Percentiles rank a stretch among this genome's conserved stretches.
These are phyloP conservation scores for Chanos chanos DNA, from an alignment of 2,797 vertebrate genomes.

Conservation along the genomic window DNA sequence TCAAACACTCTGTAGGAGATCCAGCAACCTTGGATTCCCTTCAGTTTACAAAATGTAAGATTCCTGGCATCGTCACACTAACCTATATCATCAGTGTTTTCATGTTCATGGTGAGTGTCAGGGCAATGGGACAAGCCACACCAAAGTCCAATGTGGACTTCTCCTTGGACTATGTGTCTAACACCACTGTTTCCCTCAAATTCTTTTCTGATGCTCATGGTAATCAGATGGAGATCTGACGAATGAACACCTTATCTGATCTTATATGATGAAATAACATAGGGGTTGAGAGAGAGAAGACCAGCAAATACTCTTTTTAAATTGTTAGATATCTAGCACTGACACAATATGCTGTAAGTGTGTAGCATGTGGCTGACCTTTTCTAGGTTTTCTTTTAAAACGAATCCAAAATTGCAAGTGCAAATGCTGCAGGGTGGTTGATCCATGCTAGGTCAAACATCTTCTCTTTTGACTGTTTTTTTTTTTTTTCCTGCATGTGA, in stretches of 20 bases:
- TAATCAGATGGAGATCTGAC: no score
- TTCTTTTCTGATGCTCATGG: neutral
- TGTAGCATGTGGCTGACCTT: neutral
- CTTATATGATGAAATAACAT: no score
- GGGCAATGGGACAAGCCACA: no score
- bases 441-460: neutral
- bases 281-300: no score
- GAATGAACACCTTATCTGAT: no score
- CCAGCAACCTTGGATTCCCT: neutral
- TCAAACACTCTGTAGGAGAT: neutral
- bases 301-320: neutral
- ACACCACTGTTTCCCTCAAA: neutral
- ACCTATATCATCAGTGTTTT: neutral
- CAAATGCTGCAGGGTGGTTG: neutral
- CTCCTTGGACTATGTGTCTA: neutral
- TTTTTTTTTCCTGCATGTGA: neutral
- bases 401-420: neutral
- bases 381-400: neutral
- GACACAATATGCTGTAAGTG: constrained; percentile 2
- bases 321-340: constrained; percentile 16
- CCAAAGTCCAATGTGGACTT: no score
- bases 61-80: neutral
- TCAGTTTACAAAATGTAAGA: constrained; percentile 1
- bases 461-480: neutral
- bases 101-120: neutral